Evolutionary conservation across 2,797 vertebrate genomes (phyloP).

Genomic region (Pseudochaenichthys georgianus): DNA sequence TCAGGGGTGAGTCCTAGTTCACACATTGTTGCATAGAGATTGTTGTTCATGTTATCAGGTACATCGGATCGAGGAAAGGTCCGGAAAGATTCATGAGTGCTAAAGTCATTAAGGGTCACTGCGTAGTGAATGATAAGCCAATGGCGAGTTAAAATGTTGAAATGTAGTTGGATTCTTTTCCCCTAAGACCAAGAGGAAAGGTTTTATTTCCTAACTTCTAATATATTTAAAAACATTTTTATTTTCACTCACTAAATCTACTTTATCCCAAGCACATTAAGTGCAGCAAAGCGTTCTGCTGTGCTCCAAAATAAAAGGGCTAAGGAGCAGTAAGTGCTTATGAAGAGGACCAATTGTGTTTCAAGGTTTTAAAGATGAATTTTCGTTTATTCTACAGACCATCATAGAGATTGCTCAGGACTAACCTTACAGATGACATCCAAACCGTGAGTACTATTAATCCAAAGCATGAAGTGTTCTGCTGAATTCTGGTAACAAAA

Average conservation of each 20-base stretch:
- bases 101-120: too few relatives aligned
- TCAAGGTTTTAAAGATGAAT: background rate
- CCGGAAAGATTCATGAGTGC: too few relatives aligned
- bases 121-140: background rate
- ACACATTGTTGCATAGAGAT: background rate
- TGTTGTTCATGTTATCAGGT: background rate
- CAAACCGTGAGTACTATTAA: constrained; percentile 88
- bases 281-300: too few relatives aligned
- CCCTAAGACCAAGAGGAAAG: background rate
- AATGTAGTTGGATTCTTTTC: background rate
- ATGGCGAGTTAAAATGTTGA: background rate
- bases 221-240: background rate
- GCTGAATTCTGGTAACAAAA: background rate
- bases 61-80: background rate
- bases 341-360: background rate
- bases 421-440: constrained; percentile 92
- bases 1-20: constrained; percentile 86
- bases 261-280: too few relatives aligned
- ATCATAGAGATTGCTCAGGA: constrained; percentile 96
- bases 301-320: too few relatives aligned
- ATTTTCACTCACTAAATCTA: background rate
- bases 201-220: background rate
- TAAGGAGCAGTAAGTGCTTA: background rate
- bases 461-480: background rate
- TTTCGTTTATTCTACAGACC: constrained; percentile 84